Base-by-base conservation (phyloP, 1,140 invertebrate genomes). In the Stegodyphus mimosarum region DNA sequence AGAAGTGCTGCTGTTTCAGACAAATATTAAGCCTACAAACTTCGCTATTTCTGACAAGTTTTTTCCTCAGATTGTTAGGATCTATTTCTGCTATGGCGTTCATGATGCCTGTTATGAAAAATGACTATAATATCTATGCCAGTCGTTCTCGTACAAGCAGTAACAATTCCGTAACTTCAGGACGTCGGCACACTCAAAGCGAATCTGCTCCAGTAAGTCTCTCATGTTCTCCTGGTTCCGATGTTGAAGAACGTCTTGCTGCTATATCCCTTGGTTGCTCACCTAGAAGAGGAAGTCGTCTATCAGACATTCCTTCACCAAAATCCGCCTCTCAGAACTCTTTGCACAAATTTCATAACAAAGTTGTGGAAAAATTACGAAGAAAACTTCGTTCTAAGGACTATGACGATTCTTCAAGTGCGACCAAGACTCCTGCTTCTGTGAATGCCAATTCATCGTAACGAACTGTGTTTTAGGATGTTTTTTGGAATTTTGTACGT, bases 31-130 rank as follows among this genome's bases (percentile, higher is more conserved):
- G 9, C n/a, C 6, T 10, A 11, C 17, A 7, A n/a, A n/a, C n/a
- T 67, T 67, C 5, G 7, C 1, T 7, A 15, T 67, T n/a, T 67
- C 11, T n/a, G 64, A 67, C 64, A 60, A 15, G 9, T 60, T 60
- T 60, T 15, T 67, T 7, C 11, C 2, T 18, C 64, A 67, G 64
- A 72, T 7, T 15, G 18, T 49, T 52, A 50, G 17, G 4, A 60
- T 10, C 1, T 9, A 60, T 15, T 60, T 67, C 15, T 7, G 78
- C 11, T 6, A 96, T 96, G 95, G 95, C 95, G 92, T 96, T 96
- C 91, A 96, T 96, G 95, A 96, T 96, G 95, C 95, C 95, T 63
- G 95, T 97, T 87, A 93, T 97, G 90, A 96, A 96, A 92, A 96
- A 96, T 91, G 95, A 96, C 91, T 96, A 95, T 92, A 95, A 97